Conservation (phyloP, 2,797 vertebrate genomes). For the Malacoraja senta region DNA sequence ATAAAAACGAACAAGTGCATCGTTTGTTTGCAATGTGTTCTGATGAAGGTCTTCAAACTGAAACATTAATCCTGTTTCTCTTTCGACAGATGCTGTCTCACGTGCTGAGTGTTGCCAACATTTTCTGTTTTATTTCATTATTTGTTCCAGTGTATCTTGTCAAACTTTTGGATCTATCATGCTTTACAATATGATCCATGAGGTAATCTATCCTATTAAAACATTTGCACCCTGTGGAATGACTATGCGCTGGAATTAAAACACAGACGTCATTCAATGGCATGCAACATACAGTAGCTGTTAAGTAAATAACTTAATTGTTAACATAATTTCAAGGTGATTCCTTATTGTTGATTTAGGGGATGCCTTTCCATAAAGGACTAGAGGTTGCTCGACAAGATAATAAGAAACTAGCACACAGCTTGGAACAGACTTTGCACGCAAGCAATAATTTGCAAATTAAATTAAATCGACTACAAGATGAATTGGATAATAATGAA, state of each 20-base stretch:
- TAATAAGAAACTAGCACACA: constrained; percentile 53
- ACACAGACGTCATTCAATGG: too few relatives aligned
- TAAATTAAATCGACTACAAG: constrained; percentile 49
- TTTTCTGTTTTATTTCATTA: neutral
- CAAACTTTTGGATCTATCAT: neutral
- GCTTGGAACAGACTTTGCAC: constrained; percentile 54
- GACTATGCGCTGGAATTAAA: neutral
- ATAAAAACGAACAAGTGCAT: too few relatives aligned
- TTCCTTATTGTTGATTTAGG: constrained; percentile 46
- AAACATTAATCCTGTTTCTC: too few relatives aligned
- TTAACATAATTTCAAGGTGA: constrained; percentile 12
- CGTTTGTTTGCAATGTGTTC: too few relatives aligned
- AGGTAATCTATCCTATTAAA: neutral
- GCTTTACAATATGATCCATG: neutral
- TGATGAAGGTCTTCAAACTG: too few relatives aligned
- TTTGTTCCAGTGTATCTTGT: neutral
- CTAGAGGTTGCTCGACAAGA: constrained; percentile 53
- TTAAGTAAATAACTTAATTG: neutral
- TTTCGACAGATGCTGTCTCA: too few relatives aligned
- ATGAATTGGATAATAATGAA: constrained; percentile 51
- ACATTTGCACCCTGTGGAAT: neutral
- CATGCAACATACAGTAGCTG: neutral
- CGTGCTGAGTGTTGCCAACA: too few relatives aligned
- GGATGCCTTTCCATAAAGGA: constrained; percentile 52
- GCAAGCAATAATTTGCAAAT: constrained; percentile 50